A percentile compares a stretch with the other conserved stretches of the same genome.
Conservation (phyloP, 92 coral and sea anemone genomes). For the Zoanthus sociatus region DNA sequence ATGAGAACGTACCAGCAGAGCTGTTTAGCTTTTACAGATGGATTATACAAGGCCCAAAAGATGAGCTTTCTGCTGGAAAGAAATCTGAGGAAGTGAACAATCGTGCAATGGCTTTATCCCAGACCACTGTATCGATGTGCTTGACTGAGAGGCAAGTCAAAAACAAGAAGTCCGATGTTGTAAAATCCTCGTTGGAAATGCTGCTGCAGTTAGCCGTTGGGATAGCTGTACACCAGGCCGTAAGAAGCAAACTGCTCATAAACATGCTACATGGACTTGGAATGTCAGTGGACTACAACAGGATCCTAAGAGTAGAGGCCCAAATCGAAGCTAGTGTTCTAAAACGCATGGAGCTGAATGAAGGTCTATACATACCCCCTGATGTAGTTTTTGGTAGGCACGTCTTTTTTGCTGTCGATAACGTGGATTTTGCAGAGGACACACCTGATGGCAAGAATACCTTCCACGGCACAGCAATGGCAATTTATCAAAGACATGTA, state of each 20-base stretch:
- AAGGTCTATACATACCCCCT: constrained; percentile 65
- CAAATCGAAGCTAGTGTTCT: constrained; percentile 60
- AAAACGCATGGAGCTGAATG: constrained; percentile 58
- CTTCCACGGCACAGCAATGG: constrained; percentile 70
- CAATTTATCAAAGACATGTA: constrained; percentile 57
- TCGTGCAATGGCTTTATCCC: constrained; percentile 51
- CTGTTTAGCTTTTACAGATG: constrained; percentile 52
- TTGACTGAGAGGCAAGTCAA: constrained; percentile 61
- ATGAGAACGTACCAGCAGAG: constrained; percentile 58
- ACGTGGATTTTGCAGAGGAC: constrained; percentile 68
- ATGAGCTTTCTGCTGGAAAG: constrained; percentile 45
- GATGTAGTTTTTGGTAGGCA: constrained; percentile 57
- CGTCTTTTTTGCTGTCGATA: constrained; percentile 67
- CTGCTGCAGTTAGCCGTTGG: constrained; percentile 69
- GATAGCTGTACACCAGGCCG: constrained; percentile 65
- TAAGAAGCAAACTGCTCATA: constrained; percentile 61
- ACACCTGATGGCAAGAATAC: constrained; percentile 67
- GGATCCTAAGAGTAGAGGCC: constrained; percentile 45
- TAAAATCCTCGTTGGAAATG: constrained; percentile 54
- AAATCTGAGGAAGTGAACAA: constrained; percentile 60
- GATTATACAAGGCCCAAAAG: constrained; percentile 37
- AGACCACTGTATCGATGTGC: constrained; percentile 68
- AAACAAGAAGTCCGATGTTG: constrained; percentile 45
- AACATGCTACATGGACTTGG: constrained; percentile 68
- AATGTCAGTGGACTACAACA: constrained; percentile 54